phyloP scores from a whole-genome alignment of 2,888 invertebrate species.

The Polydrusus pterygomalis region DNA sequence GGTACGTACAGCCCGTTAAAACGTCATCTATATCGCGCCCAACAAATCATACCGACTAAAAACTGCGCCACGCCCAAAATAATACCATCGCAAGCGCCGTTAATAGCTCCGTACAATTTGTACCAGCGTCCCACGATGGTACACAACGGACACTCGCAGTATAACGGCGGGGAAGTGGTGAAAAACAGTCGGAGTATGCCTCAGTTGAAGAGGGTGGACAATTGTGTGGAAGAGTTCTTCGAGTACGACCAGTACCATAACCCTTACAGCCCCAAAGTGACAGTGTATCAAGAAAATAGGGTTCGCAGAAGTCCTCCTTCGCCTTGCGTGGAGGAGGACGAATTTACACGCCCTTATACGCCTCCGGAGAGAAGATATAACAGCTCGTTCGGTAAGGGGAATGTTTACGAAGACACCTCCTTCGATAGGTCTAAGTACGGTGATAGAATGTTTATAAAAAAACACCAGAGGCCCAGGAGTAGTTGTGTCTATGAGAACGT shows the following conservation, averaged over 20 bases:
- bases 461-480: constrained; percentile 61
- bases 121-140: constrained; percentile 52
- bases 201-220: constrained; percentile 59
- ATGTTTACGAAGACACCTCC: neutral
- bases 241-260: constrained; percentile 46
- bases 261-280: constrained; percentile 27
- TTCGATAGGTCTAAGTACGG: no score
- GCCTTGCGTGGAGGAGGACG: constrained; percentile 38
- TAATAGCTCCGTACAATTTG: constrained; percentile 61
- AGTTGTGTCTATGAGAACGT: constrained; percentile 70
- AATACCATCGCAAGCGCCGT: constrained; percentile 64
- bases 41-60: constrained; percentile 69
- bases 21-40: constrained; percentile 67
- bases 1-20: constrained; percentile 71
- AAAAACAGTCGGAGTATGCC: constrained; percentile 66
- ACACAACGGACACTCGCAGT: constrained; percentile 52
- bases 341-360: constrained; percentile 64
- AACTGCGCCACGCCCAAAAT: constrained; percentile 69
- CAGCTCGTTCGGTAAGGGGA: constrained; percentile 64
- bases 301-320: constrained; percentile 31
- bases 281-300: constrained; percentile 37
- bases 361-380: constrained; percentile 69
- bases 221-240: constrained; percentile 40
- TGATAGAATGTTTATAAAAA: neutral
- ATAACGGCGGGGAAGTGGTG: constrained; percentile 56